Evolutionary conservation across 2,113 vertebrate genomes (phyloP).

Genomic region (Erinaceus europaeus): DNA sequence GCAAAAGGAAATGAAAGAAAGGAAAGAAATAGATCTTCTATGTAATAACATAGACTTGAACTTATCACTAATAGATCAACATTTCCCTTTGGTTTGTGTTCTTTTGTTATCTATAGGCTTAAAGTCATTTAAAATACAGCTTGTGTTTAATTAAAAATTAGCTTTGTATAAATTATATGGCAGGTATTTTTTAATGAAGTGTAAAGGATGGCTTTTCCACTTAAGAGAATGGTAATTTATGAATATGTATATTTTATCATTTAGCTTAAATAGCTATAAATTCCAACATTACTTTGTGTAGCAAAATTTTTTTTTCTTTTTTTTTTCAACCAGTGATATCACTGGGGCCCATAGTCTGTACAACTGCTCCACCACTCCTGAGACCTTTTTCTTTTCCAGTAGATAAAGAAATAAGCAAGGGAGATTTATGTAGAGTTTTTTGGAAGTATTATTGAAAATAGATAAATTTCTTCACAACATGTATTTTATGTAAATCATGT

Average conservation of each 20-base stretch:
- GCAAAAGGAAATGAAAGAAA: too few relatives aligned
- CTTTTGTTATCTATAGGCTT: not conserved
- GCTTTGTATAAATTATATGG: not conserved
- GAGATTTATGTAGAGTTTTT: not conserved
- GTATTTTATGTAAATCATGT: not conserved
- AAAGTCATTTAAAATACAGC: not conserved
- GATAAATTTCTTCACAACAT: not conserved
- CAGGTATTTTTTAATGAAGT: not conserved
- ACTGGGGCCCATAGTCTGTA: too few relatives aligned
- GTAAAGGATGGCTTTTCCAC: not conserved
- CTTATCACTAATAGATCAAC: not conserved
- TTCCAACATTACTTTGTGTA: not conserved
- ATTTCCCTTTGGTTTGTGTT: not conserved
- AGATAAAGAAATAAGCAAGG: too few relatives aligned
- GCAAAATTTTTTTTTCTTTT: too few relatives aligned
- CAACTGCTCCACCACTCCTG: too few relatives aligned
- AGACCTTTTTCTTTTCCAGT: too few relatives aligned
- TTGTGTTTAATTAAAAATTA: not conserved
- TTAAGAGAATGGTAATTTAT: not conserved
- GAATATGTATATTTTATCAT: not conserved
- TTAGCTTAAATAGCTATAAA: constrained; percentile 9
- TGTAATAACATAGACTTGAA: too few relatives aligned
- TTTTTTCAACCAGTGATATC: not conserved
- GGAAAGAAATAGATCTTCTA: too few relatives aligned
- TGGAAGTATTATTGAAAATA: not conserved